Evolutionary conservation across 2,113 vertebrate genomes (phyloP), one percentile per base, ranked within the genome.

Genomic region (Pelecanus crispus): DNA sequence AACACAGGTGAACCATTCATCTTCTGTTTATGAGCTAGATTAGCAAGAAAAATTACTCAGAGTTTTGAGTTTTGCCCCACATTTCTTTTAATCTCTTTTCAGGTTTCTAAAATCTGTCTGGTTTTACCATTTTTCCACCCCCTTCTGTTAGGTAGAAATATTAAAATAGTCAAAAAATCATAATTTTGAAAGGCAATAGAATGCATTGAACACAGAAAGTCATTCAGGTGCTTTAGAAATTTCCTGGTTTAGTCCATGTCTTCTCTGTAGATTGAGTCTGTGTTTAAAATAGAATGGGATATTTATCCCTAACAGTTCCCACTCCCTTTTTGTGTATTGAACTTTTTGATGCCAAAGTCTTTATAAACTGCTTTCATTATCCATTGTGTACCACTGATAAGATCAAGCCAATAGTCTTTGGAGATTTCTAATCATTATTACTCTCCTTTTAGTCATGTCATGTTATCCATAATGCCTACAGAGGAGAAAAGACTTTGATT

Each of bases 401-500:
- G 44, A 88, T 19, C 53, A 78, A 58, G 77, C 80, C 91, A 90
- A 79, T 90, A 78, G 68, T 61, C 81, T 97, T 75, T 92, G 40
- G 79, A 58, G 56, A 89, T 71, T 83, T 95, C 62, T 81, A 92
- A 92, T 95, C 66, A 92, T 96, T 97, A 94, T 88, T 68, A 68
- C 77, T 87, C 52, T 53, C 62, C 50, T 95, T 94, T 93, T 77
- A 97, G 90, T 75, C 40, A 78, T 81, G 47, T 22, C 70, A 86
- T 96, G 86, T 95, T 97, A 90, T 94, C 81, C 81, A 66, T 88
- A 92, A 93, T 75, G 81, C 18, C 87, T 93, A 86, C 40, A 89
- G 86, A 95, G 74, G 73, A 96, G 85, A 95, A 95, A 96, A 81
- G 53, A 50, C 24, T 79, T 95, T 97, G 81, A 92, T 95, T 96